A percentile compares a stretch with the other conserved stretches of the same genome.
Conservation (phyloP, 1,140 invertebrate species). For the Polypedilum vanderplanki region DNA sequence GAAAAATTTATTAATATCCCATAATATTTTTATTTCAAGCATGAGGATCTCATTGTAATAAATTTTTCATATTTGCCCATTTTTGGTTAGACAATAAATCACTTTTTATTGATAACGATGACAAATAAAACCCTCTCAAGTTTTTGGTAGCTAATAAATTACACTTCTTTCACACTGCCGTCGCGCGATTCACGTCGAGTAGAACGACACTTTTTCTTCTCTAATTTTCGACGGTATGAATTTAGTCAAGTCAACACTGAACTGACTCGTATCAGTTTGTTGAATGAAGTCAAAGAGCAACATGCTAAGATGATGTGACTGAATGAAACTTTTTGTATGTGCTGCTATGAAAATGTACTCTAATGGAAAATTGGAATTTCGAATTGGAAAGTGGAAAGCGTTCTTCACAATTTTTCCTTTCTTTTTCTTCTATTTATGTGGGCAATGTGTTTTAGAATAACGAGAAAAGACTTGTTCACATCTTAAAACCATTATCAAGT, state of each 20-base stretch:
- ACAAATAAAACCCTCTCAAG: not conserved
- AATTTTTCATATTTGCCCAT: constrained; percentile 7
- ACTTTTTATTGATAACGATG: constrained; percentile 18
- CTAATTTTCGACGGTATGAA: not conserved
- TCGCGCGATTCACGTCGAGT: not conserved
- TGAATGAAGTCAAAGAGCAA: constrained; percentile 17
- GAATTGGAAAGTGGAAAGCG: not conserved
- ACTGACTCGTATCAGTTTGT: not conserved
- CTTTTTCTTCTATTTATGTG: too few species aligned
- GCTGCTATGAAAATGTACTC: not conserved
- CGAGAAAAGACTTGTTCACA: constrained; percentile 1
- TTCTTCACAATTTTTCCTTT: too few species aligned
- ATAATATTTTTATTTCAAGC: too few species aligned
- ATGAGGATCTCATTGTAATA: not conserved
- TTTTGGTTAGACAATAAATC: not conserved
- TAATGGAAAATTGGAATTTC: constrained; percentile 1
- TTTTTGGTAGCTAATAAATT: not conserved
- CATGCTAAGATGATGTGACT: constrained; percentile 1
- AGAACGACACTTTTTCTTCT: not conserved
- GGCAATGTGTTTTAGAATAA: not conserved
- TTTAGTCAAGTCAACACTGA: not conserved
- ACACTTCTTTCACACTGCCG: not conserved
- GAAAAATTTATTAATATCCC: not conserved
- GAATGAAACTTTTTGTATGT: not conserved
- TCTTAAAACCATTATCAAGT: constrained; percentile 19